These are phyloP conservation scores for Amphipyra tragopoginis DNA, from an alignment of 2,888 invertebrate genomes.

Conservation along the genomic window DNA sequence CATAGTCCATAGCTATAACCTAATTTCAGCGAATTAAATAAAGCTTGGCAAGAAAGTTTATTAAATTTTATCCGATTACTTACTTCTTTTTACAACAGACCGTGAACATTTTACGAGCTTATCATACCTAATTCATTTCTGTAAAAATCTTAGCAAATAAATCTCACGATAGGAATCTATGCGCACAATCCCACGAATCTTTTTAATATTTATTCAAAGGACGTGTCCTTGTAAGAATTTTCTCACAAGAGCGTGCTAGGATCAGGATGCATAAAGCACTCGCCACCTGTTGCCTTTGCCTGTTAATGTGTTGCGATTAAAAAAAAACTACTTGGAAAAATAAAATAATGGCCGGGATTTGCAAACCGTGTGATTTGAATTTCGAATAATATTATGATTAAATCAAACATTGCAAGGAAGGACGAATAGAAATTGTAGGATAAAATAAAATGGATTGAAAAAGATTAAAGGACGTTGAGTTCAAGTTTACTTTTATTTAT, in stretches of 20 bases:
- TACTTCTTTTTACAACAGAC: too few relatives aligned
- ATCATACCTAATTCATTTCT: neutral
- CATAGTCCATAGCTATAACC: too few relatives aligned
- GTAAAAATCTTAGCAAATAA: neutral
- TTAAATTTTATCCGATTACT: too few relatives aligned
- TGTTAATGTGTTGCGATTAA: slow-evolving; percentile 44
- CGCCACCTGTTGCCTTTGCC: slow-evolving; percentile 62
- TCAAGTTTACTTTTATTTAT: too few relatives aligned
- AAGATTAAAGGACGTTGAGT: neutral
- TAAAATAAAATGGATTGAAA: slow-evolving; percentile 1
- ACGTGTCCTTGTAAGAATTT: slow-evolving; percentile 58
- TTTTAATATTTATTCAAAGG: slow-evolving; percentile 41
- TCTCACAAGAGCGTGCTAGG: slow-evolving; percentile 64
- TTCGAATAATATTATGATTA: slow-evolving; percentile 42
- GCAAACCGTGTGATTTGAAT: slow-evolving; percentile 51
- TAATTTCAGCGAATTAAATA: too few relatives aligned
- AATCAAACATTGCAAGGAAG: slow-evolving; percentile 26
- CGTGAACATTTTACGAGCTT: too few relatives aligned
- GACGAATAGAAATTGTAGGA: slow-evolving; percentile 1
- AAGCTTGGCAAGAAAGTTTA: too few relatives aligned
- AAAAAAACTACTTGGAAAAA: slow-evolving; percentile 59
- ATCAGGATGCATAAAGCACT: slow-evolving; percentile 76
- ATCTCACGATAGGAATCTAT: slow-evolving; percentile 28
- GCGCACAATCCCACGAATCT: slow-evolving; percentile 16
- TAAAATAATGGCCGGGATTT: slow-evolving; percentile 58